These are phyloP conservation scores for Andrena flavipes DNA, from an alignment of 2,888 invertebrate species.

Conservation along the genomic window DNA sequence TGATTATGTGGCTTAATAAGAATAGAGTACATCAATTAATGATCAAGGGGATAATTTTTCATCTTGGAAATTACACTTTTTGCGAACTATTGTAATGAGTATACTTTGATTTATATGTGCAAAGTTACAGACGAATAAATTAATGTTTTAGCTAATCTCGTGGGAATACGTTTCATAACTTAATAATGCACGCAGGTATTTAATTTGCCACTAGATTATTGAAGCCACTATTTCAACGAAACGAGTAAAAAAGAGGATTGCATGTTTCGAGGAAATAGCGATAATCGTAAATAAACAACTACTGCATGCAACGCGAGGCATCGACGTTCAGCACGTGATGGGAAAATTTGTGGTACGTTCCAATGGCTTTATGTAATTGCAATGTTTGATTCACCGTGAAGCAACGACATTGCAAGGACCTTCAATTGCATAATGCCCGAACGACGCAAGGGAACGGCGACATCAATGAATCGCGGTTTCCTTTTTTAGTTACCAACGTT, in stretches of 20 bases:
- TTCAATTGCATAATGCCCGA: constrained; percentile 54
- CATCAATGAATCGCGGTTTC: constrained; percentile 16
- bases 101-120: too few species aligned
- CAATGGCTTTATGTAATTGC: constrained; percentile 43
- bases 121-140: too few species aligned
- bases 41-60: too few species aligned
- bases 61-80: too few species aligned
- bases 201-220: too few species aligned
- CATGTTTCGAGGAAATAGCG: not conserved
- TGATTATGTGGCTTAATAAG: too few species aligned
- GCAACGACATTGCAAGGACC: constrained; percentile 56
- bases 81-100: too few species aligned
- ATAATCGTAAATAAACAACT: not conserved
- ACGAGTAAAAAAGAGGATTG: not conserved
- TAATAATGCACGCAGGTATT: too few species aligned
- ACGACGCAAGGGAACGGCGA: not conserved
- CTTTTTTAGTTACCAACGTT: constrained; percentile 21
- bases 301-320: not conserved
- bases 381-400: constrained; percentile 34
- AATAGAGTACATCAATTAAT: too few species aligned
- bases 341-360: constrained; percentile 22
- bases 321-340: constrained; percentile 14
- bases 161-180: too few species aligned
- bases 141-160: too few species aligned
- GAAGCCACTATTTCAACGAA: not conserved